Evolutionary conservation across 2,113 vertebrate genomes (phyloP), one percentile per base, ranked within the genome.

Genomic region (Baryphthengus martii): DNA sequence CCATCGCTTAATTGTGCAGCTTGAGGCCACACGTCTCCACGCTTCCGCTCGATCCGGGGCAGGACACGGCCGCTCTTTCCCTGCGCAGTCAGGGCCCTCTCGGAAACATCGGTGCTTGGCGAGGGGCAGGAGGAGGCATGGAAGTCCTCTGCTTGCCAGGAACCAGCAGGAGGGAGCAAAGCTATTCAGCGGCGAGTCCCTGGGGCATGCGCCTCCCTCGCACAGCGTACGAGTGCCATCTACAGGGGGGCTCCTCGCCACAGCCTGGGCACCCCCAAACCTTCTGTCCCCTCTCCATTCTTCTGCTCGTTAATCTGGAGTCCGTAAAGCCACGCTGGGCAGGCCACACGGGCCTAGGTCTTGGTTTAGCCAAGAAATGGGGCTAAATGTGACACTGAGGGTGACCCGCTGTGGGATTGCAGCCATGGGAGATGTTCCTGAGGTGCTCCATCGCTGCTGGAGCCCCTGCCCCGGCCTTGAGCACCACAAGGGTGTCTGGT

Each of bases 141-240:
- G 44, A 33, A 37, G 42, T n/a, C 49, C 47, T 89, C 20, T 40
- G 56, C 39, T 47, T 75, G 88, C 56, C 85, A 86, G 78, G 56
- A 80, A 11, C 61, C 76, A 67, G 85, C 85, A 74, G 95, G 35
- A 71, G 55, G 53, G 11, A 84, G 59, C 28, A 35, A 40, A 44
- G 39, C 37, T 13, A 15, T 58, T 72, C 56, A 33, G 65, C 47
- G 9, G 20, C 17, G 1, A 62, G 74, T 76, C 87, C 73, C 19
- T 2, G 21, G 82, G 87, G 90, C 59, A 78, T 7, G 9, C 1
- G 7, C 70, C 5, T 70, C 44, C 72, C 75, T 79, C 79, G 3
- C 90, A 45, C 90, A 83, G 96, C 18, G 67, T 94, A 59, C 88
- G 94, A 97, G 85, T 97, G 96, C 96, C 96, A 97, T 61, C 96